A percentile compares a stretch with the other conserved stretches of the same genome.
phyloP scores from a whole-genome alignment of 1,140 invertebrate genomes.

The Pentalonia nigronervosa region DNA sequence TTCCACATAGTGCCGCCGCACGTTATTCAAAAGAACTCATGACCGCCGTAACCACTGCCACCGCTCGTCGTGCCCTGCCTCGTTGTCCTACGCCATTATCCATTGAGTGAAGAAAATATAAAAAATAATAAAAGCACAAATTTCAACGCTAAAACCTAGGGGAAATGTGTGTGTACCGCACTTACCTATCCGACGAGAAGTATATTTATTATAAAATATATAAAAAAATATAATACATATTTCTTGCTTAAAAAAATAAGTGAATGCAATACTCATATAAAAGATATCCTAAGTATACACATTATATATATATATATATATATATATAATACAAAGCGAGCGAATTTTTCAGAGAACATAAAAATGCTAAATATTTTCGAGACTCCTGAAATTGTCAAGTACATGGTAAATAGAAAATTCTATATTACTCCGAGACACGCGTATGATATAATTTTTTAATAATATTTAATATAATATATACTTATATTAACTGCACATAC shows the following conservation, averaged over 20 bases:
- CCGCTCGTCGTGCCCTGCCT: not conserved
- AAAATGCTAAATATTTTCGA: not conserved
- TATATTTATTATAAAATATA: not conserved
- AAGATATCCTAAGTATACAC: not conserved
- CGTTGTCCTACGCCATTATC: not conserved
- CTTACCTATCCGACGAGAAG: not conserved
- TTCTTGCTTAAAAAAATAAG: slow-evolving; percentile 28
- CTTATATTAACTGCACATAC: not conserved
- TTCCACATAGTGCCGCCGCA: not conserved
- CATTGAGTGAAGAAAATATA: not conserved
- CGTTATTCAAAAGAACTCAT: slow-evolving; percentile 32
- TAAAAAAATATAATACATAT: slow-evolving; percentile 3
- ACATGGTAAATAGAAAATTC: not conserved
- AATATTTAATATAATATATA: not conserved
- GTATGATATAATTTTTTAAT: not conserved
- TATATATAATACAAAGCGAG: not conserved
- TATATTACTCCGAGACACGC: not conserved
- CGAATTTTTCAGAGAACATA: not conserved
- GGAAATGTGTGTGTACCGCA: not conserved
- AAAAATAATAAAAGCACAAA: not conserved
- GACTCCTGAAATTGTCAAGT: not conserved
- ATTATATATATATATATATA: not conserved
- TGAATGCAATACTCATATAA: not conserved
- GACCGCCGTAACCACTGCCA: not conserved
- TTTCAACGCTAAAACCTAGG: not conserved